These are phyloP conservation scores for Chorisops tibialis DNA, from an alignment of 2,888 invertebrate species.

Conservation along the genomic window DNA sequence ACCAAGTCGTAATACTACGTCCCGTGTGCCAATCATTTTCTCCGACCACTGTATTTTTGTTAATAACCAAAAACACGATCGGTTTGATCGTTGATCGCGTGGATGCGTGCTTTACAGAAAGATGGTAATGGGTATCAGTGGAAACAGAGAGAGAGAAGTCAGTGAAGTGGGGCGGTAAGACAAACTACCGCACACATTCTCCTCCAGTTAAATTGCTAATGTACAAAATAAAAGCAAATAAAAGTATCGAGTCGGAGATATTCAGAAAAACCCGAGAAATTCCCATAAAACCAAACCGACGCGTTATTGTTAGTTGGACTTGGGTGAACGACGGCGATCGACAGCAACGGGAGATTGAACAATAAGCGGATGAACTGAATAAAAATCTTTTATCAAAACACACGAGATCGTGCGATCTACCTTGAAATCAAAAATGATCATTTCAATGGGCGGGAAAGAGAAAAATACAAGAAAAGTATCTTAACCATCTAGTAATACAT, in stretches of 20 bases:
- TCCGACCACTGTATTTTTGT: too few species aligned
- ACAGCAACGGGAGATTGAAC: not conserved
- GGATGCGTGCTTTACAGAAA: too few species aligned
- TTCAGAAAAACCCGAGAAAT: slow-evolving; percentile 53
- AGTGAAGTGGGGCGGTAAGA: not conserved
- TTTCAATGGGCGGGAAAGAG: too few species aligned
- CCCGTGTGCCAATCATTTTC: too few species aligned
- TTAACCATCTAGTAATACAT: too few species aligned
- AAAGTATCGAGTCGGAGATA: slow-evolving; percentile 31
- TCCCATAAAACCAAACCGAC: slow-evolving; percentile 47
- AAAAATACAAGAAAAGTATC: too few species aligned
- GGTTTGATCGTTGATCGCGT: too few species aligned
- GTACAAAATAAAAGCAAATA: slow-evolving; percentile 7
- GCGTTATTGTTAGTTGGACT: too few species aligned
- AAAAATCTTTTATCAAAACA: too few species aligned
- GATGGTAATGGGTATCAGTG: not conserved
- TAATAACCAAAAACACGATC: too few species aligned
- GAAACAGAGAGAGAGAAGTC: slow-evolving; percentile 1
- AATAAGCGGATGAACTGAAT: not conserved
- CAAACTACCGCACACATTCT: not conserved
- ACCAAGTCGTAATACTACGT: too few species aligned
- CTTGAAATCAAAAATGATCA: not conserved
- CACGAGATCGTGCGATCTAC: not conserved
- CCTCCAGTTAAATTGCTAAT: not conserved
- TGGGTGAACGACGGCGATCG: too few species aligned